Percentiles rank a stretch among this genome's conserved stretches.
Evolutionary conservation across 2,797 vertebrate genomes (phyloP).

Genomic region (Dryobates pubescens): DNA sequence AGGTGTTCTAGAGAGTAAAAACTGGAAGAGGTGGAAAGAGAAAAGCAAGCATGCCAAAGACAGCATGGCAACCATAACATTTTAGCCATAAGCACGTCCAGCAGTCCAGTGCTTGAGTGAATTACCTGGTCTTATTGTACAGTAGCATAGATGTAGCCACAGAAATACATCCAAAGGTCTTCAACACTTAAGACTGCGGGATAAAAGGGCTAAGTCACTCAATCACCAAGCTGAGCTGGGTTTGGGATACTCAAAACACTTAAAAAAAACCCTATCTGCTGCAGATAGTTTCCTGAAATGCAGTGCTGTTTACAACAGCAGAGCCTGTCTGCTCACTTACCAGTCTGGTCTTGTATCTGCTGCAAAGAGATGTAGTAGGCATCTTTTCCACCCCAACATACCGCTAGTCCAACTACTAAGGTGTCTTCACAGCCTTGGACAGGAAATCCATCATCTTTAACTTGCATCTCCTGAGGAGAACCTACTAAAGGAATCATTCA

Average conservation of each 20-base stretch:
- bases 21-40: not conserved
- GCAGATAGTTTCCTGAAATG: not conserved
- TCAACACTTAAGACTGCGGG: not conserved
- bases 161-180: not conserved
- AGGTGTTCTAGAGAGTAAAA: not conserved
- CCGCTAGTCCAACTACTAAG: conserved; percentile 87
- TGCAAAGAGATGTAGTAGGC: conserved; percentile 94
- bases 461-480: conserved; percentile 12
- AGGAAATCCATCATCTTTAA: conserved; percentile 82
- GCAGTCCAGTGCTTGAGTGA: not conserved
- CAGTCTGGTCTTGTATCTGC: conserved; percentile 81
- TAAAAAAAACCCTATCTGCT: not conserved
- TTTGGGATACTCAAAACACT: not conserved
- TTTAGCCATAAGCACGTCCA: not conserved
- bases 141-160: not conserved
- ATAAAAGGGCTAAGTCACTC: not conserved
- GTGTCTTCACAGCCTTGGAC: conserved; percentile 81
- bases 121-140: not conserved
- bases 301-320: not conserved
- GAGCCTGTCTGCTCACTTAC: conserved; percentile 71
- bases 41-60: not conserved
- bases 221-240: not conserved
- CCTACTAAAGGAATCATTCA: conserved; percentile 60
- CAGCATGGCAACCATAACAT: not conserved
- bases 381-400: conserved; percentile 96